Base-by-base conservation (phyloP, 1,140 invertebrate species). In the Drosophila sturtevanti region DNA sequence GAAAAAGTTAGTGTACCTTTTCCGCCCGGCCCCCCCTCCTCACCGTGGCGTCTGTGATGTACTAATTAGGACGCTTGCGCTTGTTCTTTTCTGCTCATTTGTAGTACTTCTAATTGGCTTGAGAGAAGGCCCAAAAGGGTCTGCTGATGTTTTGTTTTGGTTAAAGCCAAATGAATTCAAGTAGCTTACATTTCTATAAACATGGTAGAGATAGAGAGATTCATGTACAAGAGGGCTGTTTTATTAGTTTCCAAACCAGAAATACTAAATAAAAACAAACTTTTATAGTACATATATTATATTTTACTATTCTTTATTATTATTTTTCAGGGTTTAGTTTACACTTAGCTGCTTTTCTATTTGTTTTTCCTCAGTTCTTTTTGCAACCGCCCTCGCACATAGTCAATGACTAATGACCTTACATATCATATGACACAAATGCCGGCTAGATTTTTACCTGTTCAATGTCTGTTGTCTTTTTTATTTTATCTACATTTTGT, bases 51-150 rank as follows among this genome's bases (percentile, higher is more conserved):
- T 31, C 27, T 6, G 6, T 6, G 27, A 31, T 4, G 4, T 6
- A 14, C 60, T 72, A 79, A 76, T 86, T 72, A 68, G 63, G 55
- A 61, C 62, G 63, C 69, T 41, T 64, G 54, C 78, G 80, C 80
- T 56, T 69, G 64, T 59, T 65, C 14, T 38, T 35, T 44, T 41
- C 35, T 67, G 63, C 61, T 82, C 70, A 75, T 65, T 82, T 82
- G 44, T 64, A 63, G 67, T 68, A 63, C 41, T 72, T 64, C 73
- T 86, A 85, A 86, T 86, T 87, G 75, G 79, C 81, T 75, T 63
- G 76, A 64, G 71, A 70, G 41, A 48, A 59, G 62, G 44, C 66
- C 51, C 58, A 59, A 27, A 55, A 75, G 38, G 75, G 27, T 62
- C 64, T 77, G 24, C 34, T 22, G 48, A 10, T 56, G 48, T 41